Evolutionary conservation across 2,888 invertebrate species (phyloP).

Genomic region (Xestoiulus laeticollis): DNA sequence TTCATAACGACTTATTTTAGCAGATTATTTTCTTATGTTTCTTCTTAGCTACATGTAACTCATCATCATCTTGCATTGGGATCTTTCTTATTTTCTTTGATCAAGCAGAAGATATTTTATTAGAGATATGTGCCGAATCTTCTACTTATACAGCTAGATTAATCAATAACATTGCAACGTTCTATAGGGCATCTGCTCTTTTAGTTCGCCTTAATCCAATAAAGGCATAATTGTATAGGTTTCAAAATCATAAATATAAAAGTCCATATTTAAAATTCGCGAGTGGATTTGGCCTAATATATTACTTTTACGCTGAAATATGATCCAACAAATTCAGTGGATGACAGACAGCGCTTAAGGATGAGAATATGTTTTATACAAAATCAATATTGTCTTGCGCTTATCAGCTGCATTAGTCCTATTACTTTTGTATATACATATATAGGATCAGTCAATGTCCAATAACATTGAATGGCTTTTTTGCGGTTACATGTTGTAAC

Average conservation of each 20-base stretch:
- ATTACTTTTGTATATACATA: neutral
- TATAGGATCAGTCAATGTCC: neutral
- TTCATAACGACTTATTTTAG: neutral
- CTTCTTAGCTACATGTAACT: neutral
- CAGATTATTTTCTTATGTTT: neutral
- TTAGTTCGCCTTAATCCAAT: neutral
- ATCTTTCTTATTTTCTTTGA: neutral
- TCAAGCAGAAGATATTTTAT: neutral
- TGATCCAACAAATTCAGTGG: neutral
- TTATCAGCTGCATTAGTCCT: neutral
- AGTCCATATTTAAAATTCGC: neutral
- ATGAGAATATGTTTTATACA: neutral
- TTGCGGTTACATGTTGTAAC: neutral
- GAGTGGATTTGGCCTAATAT: neutral
- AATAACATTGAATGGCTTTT: conserved; percentile 6
- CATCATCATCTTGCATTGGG: neutral
- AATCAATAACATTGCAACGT: neutral
- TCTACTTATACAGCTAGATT: neutral
- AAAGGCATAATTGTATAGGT: neutral
- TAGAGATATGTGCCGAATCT: neutral
- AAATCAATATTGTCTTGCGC: conserved; percentile 9
- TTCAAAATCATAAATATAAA: neutral
- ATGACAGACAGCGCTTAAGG: neutral
- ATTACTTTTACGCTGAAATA: neutral
- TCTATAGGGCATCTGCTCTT: neutral